These are phyloP conservation scores for Oscheius sp. DNA, from an alignment of 2,888 invertebrate species.

Conservation along the genomic window DNA sequence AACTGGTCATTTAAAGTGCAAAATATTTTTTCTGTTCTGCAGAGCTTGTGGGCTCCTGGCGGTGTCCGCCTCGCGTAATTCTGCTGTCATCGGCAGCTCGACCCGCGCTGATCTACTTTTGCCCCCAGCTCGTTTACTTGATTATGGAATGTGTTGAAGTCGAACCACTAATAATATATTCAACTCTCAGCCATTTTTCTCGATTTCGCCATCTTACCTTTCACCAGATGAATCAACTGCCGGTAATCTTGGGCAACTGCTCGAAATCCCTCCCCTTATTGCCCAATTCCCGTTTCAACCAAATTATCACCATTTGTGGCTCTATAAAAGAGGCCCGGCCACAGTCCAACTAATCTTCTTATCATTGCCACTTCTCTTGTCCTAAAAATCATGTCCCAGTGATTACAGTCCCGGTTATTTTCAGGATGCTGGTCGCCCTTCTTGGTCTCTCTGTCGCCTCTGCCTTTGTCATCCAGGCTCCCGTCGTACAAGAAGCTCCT, in stretches of 20 bases:
- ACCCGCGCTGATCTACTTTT: slow-evolving; percentile 96
- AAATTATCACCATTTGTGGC: slow-evolving; percentile 3
- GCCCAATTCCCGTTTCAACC: not conserved
- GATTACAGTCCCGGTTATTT: not conserved
- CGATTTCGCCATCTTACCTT: not conserved
- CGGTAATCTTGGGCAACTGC: not conserved
- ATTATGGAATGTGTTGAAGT: no score
- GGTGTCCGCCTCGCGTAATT: slow-evolving; percentile 80
- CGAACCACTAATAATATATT: no score
- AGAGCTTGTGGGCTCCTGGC: no score
- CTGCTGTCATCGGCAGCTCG: slow-evolving; percentile 97
- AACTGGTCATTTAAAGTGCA: no score
- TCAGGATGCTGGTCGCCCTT: slow-evolving; percentile 29
- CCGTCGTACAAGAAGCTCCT: slow-evolving; percentile 2
- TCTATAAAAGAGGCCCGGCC: slow-evolving; percentile 13
- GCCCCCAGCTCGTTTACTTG: slow-evolving; percentile 94
- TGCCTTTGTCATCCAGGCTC: slow-evolving; percentile 27
- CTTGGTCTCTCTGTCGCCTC: slow-evolving; percentile 27
- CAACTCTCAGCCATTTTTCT: not conserved
- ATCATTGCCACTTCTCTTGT: slow-evolving; percentile 3
- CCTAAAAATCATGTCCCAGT: not conserved
- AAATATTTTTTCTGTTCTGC: no score
- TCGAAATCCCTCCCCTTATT: not conserved
- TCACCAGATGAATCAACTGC: not conserved
- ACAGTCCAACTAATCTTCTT: not conserved